Percentiles rank a stretch among this genome's conserved stretches.
Conservation (phyloP, 2,797 vertebrate genomes). For the Propithecus perrieri region DNA sequence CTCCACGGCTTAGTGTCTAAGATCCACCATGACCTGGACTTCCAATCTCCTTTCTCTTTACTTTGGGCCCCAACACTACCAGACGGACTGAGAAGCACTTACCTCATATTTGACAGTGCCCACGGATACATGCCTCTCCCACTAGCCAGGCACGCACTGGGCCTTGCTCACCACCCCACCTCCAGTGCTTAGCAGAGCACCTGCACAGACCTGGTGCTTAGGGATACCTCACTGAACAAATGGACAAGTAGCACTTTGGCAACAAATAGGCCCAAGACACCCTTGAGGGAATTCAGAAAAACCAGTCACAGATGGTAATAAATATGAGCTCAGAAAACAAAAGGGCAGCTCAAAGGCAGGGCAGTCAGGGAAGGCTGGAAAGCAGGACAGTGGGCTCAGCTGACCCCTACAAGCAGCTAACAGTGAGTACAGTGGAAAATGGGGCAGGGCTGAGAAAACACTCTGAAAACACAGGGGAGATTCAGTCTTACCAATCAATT, state of each 20-base stretch:
- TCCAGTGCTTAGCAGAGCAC: rapidly evolving
- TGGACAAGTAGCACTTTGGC: rapidly evolving
- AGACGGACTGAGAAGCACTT: too few relatives aligned
- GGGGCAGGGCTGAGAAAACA: background rate
- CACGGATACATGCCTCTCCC: rapidly evolving
- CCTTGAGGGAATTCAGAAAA: background rate
- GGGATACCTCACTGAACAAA: background rate
- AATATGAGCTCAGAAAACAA: background rate
- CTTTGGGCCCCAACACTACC: background rate
- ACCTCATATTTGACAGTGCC: rapidly evolving
- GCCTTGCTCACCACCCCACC: background rate
- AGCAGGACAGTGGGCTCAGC: background rate
- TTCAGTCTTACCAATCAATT: slow-evolving; percentile 93
- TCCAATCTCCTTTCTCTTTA: background rate
- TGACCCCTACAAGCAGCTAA: background rate
- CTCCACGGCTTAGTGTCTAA: background rate
- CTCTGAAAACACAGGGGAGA: background rate
- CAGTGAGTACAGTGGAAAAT: background rate
- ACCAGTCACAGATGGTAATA: background rate
- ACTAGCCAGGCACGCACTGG: rapidly evolving
- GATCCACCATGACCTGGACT: too few relatives aligned
- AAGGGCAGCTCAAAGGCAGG: rapidly evolving
- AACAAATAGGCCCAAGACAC: background rate
- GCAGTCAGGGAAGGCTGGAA: too few relatives aligned
- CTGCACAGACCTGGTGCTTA: background rate